Percentiles rank a stretch among this genome's conserved stretches.
phyloP scores from a whole-genome alignment of 2,888 invertebrate species.

The Ennomos fuscantarius region DNA sequence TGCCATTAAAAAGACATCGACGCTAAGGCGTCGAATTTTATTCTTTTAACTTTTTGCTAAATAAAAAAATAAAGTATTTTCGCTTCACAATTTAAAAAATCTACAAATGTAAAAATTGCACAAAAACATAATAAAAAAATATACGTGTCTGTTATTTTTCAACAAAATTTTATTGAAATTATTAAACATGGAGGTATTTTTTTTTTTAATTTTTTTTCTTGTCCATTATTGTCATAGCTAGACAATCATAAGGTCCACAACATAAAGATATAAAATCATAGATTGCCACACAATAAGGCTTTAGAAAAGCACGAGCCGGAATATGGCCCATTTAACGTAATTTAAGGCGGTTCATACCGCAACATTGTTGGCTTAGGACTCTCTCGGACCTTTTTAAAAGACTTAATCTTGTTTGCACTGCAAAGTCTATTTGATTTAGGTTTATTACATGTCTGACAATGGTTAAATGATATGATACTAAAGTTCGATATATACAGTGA shows the following conservation, averaged over 20 bases:
- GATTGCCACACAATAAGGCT: conserved; percentile 23
- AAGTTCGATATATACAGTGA: conserved; percentile 10
- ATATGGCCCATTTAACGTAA: conserved; percentile 30
- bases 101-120: too few species aligned
- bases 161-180: too few species aligned
- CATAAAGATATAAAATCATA: conserved; percentile 22
- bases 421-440: conserved; percentile 31
- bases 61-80: too few species aligned
- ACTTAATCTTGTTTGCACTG: conserved; percentile 30
- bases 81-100: too few species aligned
- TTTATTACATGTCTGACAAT: conserved; percentile 31
- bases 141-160: too few species aligned
- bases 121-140: too few species aligned
- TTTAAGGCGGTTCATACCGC: conserved; percentile 30
- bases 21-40: not conserved
- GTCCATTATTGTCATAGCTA: too few species aligned
- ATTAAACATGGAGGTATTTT: too few species aligned
- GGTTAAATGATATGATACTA: conserved; percentile 22
- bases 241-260: conserved; percentile 5
- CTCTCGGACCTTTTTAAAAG: conserved; percentile 28
- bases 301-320: conserved; percentile 24
- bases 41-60: too few species aligned
- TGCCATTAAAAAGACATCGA: too few species aligned
- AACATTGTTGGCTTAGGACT: conserved; percentile 31
- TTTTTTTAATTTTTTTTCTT: too few species aligned